Conservation (phyloP, 2,888 invertebrate species). For the Villa cingulata region DNA sequence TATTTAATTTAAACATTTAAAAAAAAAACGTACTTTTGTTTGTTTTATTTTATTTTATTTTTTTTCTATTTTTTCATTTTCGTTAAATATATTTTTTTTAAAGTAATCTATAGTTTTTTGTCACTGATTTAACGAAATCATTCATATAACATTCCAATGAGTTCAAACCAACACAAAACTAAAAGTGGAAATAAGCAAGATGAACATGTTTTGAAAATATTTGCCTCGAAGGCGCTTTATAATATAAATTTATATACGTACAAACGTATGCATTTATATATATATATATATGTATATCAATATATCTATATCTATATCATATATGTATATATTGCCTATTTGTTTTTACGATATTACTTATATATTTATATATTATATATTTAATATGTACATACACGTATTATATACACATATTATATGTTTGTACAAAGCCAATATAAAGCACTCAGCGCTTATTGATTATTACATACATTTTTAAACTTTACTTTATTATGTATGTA, state of each 20-base stretch:
- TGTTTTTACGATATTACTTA: too few species aligned
- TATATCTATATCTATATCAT: too few species aligned
- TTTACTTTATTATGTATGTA: neutral
- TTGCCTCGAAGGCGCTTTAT: constrained; percentile 4
- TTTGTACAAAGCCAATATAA: neutral
- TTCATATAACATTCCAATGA: constrained; percentile 7
- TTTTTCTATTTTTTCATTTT: too few species aligned
- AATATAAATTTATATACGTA: too few species aligned
- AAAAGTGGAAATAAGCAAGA: constrained; percentile 1
- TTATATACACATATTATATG: neutral
- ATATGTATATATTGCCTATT: too few species aligned
- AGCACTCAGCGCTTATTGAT: too few species aligned
- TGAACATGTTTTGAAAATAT: constrained; percentile 8
- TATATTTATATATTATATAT: too few species aligned
- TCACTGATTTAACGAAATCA: constrained; percentile 7
- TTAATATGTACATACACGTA: too few species aligned
- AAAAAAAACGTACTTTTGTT: too few species aligned
- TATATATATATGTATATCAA: neutral
- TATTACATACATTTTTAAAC: neutral
- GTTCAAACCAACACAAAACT: constrained; percentile 7
- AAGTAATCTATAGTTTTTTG: neutral
- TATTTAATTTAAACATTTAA: too few species aligned
- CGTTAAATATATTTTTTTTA: neutral
- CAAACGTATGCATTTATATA: neutral
- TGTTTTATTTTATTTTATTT: too few species aligned